Base-by-base conservation (phyloP, 2,113 vertebrate species). In the Dasyurus viverrinus region DNA sequence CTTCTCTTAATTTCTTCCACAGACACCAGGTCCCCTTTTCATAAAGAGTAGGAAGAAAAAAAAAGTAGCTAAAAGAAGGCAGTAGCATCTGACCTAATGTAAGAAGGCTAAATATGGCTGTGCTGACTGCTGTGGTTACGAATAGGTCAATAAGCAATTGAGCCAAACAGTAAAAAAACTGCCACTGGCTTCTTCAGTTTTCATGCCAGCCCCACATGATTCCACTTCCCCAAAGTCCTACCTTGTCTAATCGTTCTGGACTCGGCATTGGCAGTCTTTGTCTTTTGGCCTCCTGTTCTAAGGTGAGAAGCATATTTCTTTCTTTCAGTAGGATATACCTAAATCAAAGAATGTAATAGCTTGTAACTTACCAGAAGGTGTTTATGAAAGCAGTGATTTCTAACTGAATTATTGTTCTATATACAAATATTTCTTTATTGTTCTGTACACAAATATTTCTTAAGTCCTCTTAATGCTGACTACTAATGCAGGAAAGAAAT, bases 311-410 rank as follows among this genome's bases (percentile, higher is more conserved):
- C 99, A 99, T 99, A 97, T 99, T 99, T 97, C 98, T 99, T 96
- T 99, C 99, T 97, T 99, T 99, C 95, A 99, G 97, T 46, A 99
- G 98, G 47, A 99, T 99, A 97, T 99, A 99, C 99, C 99, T 99
- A 90, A 57, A 92, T 84, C 27, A 98, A 95, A 98, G 95, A 98
- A 96, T 16, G 93, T 8, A 76, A 76, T 22, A 97, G 23, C 53
- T 23, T 60, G 52, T 54, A 48, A 94, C 55, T 94, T 26, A 16
- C 46, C 42, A 54, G n/a, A 48, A 93, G 16, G n/a, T 92, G n/a
- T 30, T 53, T 90, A 50, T 92, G 47, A 89, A 60, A 94, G 48
- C 0, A 94, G 94, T 68, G 26, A 94, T 46, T 96, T 95, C 90
- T 94, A n/a, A 84, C 10, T 92, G 92, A 94, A 60, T 55, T 52